Conservation (phyloP, 2,888 invertebrate genomes). For the Pilophorus perplexus region DNA sequence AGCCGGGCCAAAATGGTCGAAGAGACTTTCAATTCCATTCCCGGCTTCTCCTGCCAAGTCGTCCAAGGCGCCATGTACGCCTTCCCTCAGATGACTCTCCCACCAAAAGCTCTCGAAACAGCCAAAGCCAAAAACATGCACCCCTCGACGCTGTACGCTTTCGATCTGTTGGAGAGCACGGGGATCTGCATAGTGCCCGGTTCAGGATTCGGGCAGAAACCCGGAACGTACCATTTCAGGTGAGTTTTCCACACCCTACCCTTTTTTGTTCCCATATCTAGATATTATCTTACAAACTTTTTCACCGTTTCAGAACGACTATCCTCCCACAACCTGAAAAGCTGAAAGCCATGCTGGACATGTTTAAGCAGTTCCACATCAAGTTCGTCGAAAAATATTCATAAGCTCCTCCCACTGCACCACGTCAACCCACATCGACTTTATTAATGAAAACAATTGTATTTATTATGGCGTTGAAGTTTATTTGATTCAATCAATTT, state of each 20-base stretch:
- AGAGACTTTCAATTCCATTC: slow-evolving; percentile 84
- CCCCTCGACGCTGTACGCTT: slow-evolving; percentile 92
- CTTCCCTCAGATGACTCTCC: slow-evolving; percentile 79
- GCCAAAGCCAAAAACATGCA: slow-evolving; percentile 71
- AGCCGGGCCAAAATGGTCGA: slow-evolving; percentile 79
- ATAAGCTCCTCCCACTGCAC: no score
- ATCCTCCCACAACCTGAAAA: slow-evolving; percentile 86
- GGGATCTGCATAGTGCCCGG: slow-evolving; percentile 95
- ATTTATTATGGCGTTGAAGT: no score
- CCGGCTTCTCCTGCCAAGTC: slow-evolving; percentile 81
- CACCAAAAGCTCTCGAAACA: slow-evolving; percentile 76
- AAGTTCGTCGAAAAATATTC: slow-evolving; percentile 75
- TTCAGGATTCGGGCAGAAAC: slow-evolving; percentile 90
- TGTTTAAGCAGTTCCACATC: slow-evolving; percentile 78
- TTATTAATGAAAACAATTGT: no score
- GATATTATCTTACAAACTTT: no score
- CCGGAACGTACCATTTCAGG: slow-evolving; percentile 92
- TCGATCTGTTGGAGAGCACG: slow-evolving; percentile 81
- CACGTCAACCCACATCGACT: no score
- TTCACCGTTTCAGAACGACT: slow-evolving; percentile 72
- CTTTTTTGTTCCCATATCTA: no score
- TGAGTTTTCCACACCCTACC: no score
- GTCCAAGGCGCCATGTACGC: slow-evolving; percentile 95
- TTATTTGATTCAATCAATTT: no score
- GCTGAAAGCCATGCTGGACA: slow-evolving; percentile 76